Conservation (phyloP, 2,888 invertebrate genomes). For the Halocaridina rubra region DNA sequence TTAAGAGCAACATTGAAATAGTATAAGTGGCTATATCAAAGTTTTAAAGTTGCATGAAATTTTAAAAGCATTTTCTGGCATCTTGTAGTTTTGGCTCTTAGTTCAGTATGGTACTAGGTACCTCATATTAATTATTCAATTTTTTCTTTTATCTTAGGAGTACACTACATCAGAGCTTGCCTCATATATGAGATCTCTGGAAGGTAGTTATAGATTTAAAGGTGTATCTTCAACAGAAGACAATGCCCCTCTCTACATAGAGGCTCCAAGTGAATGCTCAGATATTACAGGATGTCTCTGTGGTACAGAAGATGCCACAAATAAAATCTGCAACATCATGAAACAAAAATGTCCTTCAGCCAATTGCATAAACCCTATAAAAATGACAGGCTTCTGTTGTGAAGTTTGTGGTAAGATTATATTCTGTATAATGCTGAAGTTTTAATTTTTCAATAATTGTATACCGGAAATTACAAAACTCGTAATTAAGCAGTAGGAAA, state of each 20-base stretch:
- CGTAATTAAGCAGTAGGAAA: no score
- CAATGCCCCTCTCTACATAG: slow-evolving; percentile 25
- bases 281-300: slow-evolving; percentile 48
- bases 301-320: slow-evolving; percentile 2
- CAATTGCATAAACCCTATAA: slow-evolving; percentile 13
- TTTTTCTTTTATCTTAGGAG: slow-evolving; percentile 32
- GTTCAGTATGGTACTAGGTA: no score
- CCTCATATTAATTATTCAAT: no score
- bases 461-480: no score
- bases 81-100: no score
- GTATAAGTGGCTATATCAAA: no score
- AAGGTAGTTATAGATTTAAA: slow-evolving; percentile 19
- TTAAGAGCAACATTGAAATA: no score
- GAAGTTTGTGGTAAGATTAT: slow-evolving; percentile 34
- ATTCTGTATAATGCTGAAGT: no score
- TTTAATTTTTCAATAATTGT: no score
- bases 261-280: slow-evolving; percentile 22
- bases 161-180: slow-evolving; percentile 34
- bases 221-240: slow-evolving; percentile 14
- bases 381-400: slow-evolving; percentile 46
- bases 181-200: slow-evolving; percentile 1
- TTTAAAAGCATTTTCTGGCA: no score
- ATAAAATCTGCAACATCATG: slow-evolving; percentile 29
- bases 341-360: slow-evolving; percentile 21
- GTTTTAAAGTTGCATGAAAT: no score